phyloP scores from a whole-genome alignment of 2,888 invertebrate species.

The Tetrapedia diversipes region DNA sequence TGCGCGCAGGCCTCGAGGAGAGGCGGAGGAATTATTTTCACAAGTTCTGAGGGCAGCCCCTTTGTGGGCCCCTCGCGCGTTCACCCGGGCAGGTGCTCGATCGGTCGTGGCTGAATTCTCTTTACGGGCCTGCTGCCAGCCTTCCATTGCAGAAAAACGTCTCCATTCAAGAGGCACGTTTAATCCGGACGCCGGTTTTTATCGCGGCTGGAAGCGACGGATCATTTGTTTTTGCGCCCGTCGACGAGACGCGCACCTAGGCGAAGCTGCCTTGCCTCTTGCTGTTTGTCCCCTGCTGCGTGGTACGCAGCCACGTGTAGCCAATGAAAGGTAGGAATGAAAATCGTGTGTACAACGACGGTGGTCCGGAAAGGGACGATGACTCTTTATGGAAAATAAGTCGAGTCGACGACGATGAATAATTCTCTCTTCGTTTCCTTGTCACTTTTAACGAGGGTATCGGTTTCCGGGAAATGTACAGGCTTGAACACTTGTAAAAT shows the following conservation, averaged over 20 bases:
- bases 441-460: too few relatives aligned
- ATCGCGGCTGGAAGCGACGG: conserved; percentile 59
- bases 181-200: conserved; percentile 66
- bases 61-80: conserved; percentile 49
- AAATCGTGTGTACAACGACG: conserved; percentile 2
- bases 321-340: conserved; percentile 10
- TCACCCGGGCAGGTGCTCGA: conserved; percentile 68
- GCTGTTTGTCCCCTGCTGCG: not conserved
- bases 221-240: conserved; percentile 56
- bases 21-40: conserved; percentile 72
- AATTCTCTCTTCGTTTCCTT: conserved; percentile 7
- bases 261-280: not conserved
- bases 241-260: conserved; percentile 12
- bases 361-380: not conserved
- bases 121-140: conserved; percentile 60
- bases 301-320: conserved; percentile 11
- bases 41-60: conserved; percentile 65
- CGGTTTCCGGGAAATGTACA: conserved; percentile 6
- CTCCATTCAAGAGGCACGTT: conserved; percentile 68
- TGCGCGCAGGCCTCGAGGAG: conserved; percentile 49
- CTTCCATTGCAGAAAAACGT: conserved; percentile 68
- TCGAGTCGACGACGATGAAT: conserved; percentile 1
- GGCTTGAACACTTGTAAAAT: too few relatives aligned
- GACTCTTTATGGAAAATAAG: conserved; percentile 19
- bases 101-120: conserved; percentile 67